Percentiles rank a stretch among this genome's conserved stretches.
Conservation (phyloP, 1,140 invertebrate species). For the Bombus huntii region DNA sequence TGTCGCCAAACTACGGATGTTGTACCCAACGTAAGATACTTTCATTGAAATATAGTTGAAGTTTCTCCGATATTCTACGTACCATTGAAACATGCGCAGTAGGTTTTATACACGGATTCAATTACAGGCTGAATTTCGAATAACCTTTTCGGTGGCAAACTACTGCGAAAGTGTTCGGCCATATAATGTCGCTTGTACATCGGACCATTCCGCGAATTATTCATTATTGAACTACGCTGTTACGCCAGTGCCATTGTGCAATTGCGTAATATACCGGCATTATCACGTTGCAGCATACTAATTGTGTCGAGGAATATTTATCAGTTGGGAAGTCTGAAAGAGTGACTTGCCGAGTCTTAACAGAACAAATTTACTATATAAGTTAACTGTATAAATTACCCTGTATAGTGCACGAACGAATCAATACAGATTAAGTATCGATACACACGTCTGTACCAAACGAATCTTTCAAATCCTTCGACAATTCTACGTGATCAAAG, state of each 20-base stretch:
- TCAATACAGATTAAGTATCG: too few species aligned
- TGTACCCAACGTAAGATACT: too few species aligned
- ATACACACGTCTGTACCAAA: too few species aligned
- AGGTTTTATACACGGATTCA: not conserved
- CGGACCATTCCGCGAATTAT: constrained; percentile 31
- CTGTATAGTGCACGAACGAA: too few species aligned
- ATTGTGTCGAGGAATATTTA: constrained; percentile 32
- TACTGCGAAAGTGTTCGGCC: constrained; percentile 7
- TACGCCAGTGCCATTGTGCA: constrained; percentile 15
- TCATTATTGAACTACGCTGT: constrained; percentile 37
- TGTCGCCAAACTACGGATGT: too few species aligned
- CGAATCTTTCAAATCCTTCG: too few species aligned
- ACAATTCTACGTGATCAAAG: too few species aligned
- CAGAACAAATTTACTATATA: not conserved
- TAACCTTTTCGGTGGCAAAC: not conserved
- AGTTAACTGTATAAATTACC: too few species aligned
- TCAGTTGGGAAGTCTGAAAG: not conserved
- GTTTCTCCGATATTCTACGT: too few species aligned
- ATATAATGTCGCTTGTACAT: constrained; percentile 2
- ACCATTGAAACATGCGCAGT: not conserved
- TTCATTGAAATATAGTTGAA: too few species aligned
- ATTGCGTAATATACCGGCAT: constrained; percentile 5
- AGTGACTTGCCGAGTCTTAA: not conserved
- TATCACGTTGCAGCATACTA: constrained; percentile 11
- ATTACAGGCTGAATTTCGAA: constrained; percentile 20